Evolutionary conservation across 2,797 vertebrate genomes (phyloP).

Genomic region (Lacerta viridis): DNA sequence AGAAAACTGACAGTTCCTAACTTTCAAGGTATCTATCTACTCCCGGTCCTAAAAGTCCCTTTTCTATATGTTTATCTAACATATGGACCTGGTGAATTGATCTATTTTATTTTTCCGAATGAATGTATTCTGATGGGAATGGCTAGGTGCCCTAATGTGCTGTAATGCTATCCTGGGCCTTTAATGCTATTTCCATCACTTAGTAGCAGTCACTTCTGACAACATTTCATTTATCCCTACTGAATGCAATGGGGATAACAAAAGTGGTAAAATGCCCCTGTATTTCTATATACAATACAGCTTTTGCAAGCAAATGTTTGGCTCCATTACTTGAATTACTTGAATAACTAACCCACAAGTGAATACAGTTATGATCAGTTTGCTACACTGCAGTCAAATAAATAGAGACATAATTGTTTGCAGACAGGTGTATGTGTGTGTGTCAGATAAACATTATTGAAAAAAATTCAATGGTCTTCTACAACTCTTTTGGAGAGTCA

Average conservation of each 20-base stretch:
- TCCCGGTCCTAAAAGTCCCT: background rate
- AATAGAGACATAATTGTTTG: background rate
- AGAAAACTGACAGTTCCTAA: background rate
- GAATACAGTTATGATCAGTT: background rate
- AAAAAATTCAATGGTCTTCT: background rate
- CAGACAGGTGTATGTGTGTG: too few relatives aligned
- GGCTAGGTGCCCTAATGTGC: background rate
- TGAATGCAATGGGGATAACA: background rate
- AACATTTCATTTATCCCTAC: background rate
- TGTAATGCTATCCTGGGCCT: background rate
- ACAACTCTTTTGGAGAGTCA: background rate
- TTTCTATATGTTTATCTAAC: background rate
- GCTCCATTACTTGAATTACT: background rate
- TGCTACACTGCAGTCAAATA: background rate
- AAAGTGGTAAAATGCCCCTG: background rate
- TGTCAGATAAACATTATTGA: background rate
- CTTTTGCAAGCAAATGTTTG: background rate
- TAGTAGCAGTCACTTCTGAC: background rate
- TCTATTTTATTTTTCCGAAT: background rate
- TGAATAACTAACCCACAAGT: background rate
- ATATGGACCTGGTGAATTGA: background rate
- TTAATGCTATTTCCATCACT: background rate
- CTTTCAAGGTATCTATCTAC: background rate
- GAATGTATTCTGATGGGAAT: background rate
- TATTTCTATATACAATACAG: background rate